phyloP scores from a whole-genome alignment of 2,113 vertebrate species.

The Tachuris rubrigastra region DNA sequence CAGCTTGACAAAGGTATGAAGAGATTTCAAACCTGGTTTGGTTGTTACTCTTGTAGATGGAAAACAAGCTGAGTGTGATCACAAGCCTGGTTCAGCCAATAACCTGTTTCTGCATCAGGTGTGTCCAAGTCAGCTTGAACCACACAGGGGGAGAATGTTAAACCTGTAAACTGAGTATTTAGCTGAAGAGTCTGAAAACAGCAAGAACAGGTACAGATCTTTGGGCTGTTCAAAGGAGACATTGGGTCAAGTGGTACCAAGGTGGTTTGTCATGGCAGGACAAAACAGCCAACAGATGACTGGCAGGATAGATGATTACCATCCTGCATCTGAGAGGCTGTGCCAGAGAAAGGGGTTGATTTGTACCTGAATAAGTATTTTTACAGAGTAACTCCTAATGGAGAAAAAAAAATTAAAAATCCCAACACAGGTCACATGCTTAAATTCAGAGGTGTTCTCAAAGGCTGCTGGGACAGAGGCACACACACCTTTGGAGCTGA shows the following conservation, averaged over 20 bases:
- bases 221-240: background rate
- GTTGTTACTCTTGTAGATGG: background rate
- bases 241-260: background rate
- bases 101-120: background rate
- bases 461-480: background rate
- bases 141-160: background rate
- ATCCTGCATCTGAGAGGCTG: background rate
- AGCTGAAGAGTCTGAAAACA: background rate
- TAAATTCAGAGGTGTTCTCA: background rate
- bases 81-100: background rate
- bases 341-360: background rate
- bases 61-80: background rate
- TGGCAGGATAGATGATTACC: background rate
- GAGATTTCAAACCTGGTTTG: background rate
- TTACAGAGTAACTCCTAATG: background rate
- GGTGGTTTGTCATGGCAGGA: background rate
- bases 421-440: fast-evolving
- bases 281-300: background rate
- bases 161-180: background rate
- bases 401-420: background rate
- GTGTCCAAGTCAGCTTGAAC: background rate
- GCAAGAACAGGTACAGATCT: background rate
- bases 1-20: background rate
- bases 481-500: background rate
- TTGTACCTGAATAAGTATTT: background rate